A percentile compares a stretch with the other conserved stretches of the same genome.
These are phyloP conservation scores for Eutrigla gurnardus DNA, from an alignment of 2,797 vertebrate genomes.

Conservation along the genomic window DNA sequence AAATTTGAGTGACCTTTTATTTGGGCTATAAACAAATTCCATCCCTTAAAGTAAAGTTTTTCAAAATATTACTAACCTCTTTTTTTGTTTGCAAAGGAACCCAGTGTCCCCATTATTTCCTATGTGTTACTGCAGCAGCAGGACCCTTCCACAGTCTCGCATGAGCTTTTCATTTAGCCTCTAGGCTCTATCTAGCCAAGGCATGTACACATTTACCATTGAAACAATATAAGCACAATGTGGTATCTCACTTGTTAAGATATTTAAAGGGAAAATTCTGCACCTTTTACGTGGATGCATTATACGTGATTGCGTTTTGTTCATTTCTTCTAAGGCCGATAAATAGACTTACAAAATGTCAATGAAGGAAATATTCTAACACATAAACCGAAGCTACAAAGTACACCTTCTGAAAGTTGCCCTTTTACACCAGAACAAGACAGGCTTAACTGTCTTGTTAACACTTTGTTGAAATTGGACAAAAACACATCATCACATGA, in stretches of 20 bases:
- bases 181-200: neutral
- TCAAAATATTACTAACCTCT: neutral
- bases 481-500: neutral
- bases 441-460: no score
- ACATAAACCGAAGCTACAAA: no score
- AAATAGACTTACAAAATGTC: no score
- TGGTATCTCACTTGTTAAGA: neutral
- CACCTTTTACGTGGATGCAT: neutral
- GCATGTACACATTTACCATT: neutral
- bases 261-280: neutral
- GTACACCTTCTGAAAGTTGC: no score
- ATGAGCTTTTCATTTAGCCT: neutral
- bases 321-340: no score
- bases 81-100: slow-evolving; percentile 3
- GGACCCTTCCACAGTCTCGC: neutral
- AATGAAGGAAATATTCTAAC: no score
- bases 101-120: neutral
- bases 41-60: neutral
- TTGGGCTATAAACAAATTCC: neutral
- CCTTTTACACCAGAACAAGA: no score
- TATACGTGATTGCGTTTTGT: neutral
- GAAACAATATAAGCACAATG: neutral
- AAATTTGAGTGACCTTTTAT: neutral
- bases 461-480: no score
- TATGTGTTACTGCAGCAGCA: neutral